These are phyloP conservation scores for Linnaemya vulpina DNA, from an alignment of 2,888 invertebrate species.

Conservation along the genomic window DNA sequence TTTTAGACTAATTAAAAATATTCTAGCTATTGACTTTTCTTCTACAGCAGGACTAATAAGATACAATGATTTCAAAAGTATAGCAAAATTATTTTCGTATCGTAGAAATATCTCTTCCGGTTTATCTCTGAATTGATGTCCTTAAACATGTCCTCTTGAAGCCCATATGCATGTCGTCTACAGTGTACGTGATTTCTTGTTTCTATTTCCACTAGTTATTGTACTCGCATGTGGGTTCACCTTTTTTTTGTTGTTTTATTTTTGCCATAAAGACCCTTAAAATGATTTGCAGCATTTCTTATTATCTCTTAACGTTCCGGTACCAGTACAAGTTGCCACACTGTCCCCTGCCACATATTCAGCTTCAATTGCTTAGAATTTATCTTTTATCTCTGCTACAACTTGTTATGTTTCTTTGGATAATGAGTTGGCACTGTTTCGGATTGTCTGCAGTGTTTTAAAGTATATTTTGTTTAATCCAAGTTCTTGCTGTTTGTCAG, in stretches of 20 bases:
- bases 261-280: slow-evolving; percentile 42
- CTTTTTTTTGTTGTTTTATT: slow-evolving; percentile 10
- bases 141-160: too few species aligned
- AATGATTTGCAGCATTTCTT: slow-evolving; percentile 62
- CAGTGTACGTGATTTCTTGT: slow-evolving; percentile 8
- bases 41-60: too few species aligned
- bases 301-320: slow-evolving; percentile 35
- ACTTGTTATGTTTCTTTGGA: slow-evolving; percentile 53
- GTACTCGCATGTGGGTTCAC: not conserved
- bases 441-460: not conserved
- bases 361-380: slow-evolving; percentile 35
- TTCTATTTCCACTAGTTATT: not conserved
- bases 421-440: slow-evolving; percentile 68
- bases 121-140: too few species aligned
- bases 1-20: too few species aligned
- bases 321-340: slow-evolving; percentile 32
- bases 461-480: not conserved
- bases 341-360: not conserved
- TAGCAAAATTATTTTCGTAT: too few species aligned
- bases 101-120: too few species aligned
- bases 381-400: slow-evolving; percentile 41
- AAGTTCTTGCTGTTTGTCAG: not conserved
- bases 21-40: too few species aligned
- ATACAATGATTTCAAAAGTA: too few species aligned
- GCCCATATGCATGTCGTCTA: not conserved